Evolutionary conservation across 2,797 vertebrate genomes (phyloP), one percentile per base, ranked within the genome.

Genomic region (Helarctos malayanus): DNA sequence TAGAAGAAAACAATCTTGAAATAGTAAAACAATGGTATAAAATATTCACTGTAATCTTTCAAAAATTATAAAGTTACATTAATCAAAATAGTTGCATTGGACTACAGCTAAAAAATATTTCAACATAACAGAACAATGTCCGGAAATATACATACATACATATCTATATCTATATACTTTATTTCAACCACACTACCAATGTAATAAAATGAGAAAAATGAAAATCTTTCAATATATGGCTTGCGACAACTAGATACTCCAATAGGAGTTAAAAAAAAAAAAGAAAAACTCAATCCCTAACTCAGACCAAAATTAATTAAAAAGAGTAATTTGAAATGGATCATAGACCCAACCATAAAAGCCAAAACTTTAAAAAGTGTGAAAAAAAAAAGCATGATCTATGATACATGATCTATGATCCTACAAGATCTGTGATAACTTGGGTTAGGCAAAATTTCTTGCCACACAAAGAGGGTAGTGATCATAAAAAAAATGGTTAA

Each of bases 1-100:
- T 47, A 27, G 38, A 71, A 38, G 21, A 35, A 69, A 85, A 79
- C 32, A 87, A 38, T 38, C 25, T 76, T 76, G n/a, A 88, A 95
- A 9, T 88, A 88, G 41, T 83, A 76, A 88, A 95, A 65, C 52
- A 81, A 35, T 38, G 9, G 83, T 83, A 59, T 21, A 45, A 18
- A 35, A 27, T 47, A 82, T 68, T 92, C n/a, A 59, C 35, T 69
- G 57, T 32, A 21, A 38, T 59, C 32, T 61, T 89, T 84, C 5
- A 89, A 71, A n/a, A 95, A 84, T 93, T 89, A 54, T 54, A 79
- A 79, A 54, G 32, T 71, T 84, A 71, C 4, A 29, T 23, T 80
- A 86, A 95, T 78, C 12, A 69, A 61, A 35, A 83, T 23, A 19
- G 11, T 89, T 78, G 2, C 61, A n/a, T 4, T 89, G 59, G 10